Percentiles rank a stretch among this genome's conserved stretches.
Evolutionary conservation across 2,888 invertebrate genomes (phyloP).

Genomic region (Deroplatys truncata): DNA sequence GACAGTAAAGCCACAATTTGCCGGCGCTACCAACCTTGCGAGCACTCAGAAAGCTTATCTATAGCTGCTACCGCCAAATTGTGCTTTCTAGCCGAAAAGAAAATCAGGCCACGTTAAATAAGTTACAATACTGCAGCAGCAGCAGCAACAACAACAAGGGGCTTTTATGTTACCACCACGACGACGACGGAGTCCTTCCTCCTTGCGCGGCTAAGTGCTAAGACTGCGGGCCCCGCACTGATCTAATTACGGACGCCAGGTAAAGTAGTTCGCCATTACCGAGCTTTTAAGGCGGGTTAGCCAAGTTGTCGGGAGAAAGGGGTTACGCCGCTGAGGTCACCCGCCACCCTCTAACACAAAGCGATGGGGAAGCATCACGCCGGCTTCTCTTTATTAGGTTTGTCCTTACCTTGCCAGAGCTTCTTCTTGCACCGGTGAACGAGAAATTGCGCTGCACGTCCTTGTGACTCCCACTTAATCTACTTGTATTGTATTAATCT

Average conservation of each 20-base stretch:
- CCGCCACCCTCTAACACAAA: constrained; percentile 7
- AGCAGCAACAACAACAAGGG: neutral
- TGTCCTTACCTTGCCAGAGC: neutral
- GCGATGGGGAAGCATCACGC: neutral
- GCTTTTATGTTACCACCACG: neutral
- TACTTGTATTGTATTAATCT: neutral
- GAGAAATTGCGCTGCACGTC: neutral
- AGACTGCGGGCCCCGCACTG: constrained; percentile 6
- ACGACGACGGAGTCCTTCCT: neutral
- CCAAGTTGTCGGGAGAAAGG: constrained; percentile 16
- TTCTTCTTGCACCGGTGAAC: neutral
- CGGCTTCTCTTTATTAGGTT: neutral
- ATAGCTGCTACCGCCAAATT: neutral
- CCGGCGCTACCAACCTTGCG: neutral
- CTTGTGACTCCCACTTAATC: neutral
- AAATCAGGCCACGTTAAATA: constrained; percentile 11
- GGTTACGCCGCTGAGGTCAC: constrained; percentile 20
- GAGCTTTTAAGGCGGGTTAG: constrained; percentile 20
- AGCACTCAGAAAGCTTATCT: constrained; percentile 10
- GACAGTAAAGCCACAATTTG: too few species aligned
- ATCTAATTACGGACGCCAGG: constrained; percentile 21
- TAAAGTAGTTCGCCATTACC: constrained; percentile 19
- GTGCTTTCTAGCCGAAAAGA: neutral
- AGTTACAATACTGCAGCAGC: neutral
- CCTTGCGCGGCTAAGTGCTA: constrained; percentile 17